Conservation (phyloP, 2,888 invertebrate genomes). For the Napeogenes sylphis region DNA sequence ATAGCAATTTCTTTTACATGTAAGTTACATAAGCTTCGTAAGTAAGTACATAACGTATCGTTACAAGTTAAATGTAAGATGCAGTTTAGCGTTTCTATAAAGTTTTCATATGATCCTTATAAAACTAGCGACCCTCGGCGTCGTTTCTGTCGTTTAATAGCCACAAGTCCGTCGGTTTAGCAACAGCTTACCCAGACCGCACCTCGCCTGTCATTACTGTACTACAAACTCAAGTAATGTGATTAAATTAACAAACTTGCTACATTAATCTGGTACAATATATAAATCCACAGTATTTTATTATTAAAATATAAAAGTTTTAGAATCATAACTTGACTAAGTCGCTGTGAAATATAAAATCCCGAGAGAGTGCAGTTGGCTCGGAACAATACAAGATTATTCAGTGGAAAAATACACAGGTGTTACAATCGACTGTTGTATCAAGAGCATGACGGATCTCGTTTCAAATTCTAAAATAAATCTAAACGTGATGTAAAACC, state of each 20-base stretch:
- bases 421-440: slow-evolving; percentile 12
- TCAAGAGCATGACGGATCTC: background rate
- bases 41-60: too few species aligned
- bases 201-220: slow-evolving; percentile 19
- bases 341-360: slow-evolving; percentile 15
- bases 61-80: background rate
- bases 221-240: slow-evolving; percentile 14
- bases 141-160: slow-evolving; percentile 21
- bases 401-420: slow-evolving; percentile 25
- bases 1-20: background rate
- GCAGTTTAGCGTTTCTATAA: background rate
- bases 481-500: background rate
- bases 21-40: background rate
- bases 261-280: background rate
- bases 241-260: slow-evolving; percentile 16
- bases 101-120: background rate
- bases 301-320: slow-evolving; percentile 7
- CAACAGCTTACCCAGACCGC: slow-evolving; percentile 27
- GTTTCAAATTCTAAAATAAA: background rate
- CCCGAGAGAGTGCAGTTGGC: slow-evolving; percentile 18
- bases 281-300: background rate
- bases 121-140: background rate
- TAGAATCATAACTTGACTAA: slow-evolving; percentile 14
- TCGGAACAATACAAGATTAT: slow-evolving; percentile 19
- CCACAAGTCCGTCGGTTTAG: slow-evolving; percentile 22